Evolutionary conservation across 1,140 invertebrate species (phyloP), one percentile per base, ranked within the genome.

Genomic region (Meloidogyne chitwoodi): DNA sequence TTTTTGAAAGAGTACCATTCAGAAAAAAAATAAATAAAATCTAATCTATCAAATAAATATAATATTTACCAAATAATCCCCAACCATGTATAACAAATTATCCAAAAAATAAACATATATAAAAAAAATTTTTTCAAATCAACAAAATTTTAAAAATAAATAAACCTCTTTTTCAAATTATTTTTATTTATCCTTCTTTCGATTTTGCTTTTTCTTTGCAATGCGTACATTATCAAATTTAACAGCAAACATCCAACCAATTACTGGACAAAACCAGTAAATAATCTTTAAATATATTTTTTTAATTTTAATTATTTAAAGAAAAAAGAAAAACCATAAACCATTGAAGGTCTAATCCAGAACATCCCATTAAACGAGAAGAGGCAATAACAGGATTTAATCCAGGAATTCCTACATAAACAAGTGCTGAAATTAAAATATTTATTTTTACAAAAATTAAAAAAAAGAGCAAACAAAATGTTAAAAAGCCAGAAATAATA

Each of bases 391-490:
- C 78, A 6, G 84, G 84, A 65, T 85, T 85, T 5, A 85, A 71
- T 26, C 84, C 84, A n/a, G 85, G 83, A 27, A 86, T 77, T 14
- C 84, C 84, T 41, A 86, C 68, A 44, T 79, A 62, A 64, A 44
- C 65, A 5, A 85, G 76, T 22, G 83, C 83, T 84, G 56, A 62
- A 83, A 75, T 24, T 16, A 14, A 64, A 72, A 71, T 5, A 44
- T 67, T 69, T 41, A 65, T 19, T 14, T 76, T 14, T 29, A 41
- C 29, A 78, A 56, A 22, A 11, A 76, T 22, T 65, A 29, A 29
- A 26, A 22, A 1, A 68, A 22, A n/a, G 29, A 48, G 68, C 48
- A 12, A 38, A 84, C 83, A 81, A 27, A 85, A 71, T 19, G 77
- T 79, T 41, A 84, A 67, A 61, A 85, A 80, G 0, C 72, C 75